Conservation (phyloP, 2,797 vertebrate species). For the Coreius guichenoti region DNA sequence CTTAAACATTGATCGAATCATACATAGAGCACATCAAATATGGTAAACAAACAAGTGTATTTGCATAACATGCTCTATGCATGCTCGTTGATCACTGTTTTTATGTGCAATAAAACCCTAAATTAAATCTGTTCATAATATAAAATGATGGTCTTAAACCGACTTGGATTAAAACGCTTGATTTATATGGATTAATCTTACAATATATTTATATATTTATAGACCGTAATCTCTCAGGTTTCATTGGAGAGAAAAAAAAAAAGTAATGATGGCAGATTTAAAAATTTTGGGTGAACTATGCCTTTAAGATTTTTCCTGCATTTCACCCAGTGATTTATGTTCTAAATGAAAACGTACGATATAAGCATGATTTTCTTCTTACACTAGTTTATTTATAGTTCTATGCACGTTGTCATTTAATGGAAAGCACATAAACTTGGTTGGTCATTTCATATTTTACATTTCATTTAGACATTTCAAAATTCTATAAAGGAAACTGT, state of each 20-base stretch:
- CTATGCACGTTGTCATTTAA: slow-evolving; percentile 33
- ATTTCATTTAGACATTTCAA: slow-evolving; percentile 53
- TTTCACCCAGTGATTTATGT: background rate
- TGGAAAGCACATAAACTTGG: slow-evolving; percentile 45
- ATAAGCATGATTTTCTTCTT: background rate
- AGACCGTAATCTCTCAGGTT: background rate
- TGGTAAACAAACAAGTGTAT: background rate
- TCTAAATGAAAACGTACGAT: background rate
- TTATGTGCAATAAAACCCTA: background rate
- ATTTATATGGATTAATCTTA: background rate
- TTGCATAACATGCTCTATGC: no score
- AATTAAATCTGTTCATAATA: background rate
- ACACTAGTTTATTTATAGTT: slow-evolving; percentile 56
- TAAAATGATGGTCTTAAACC: background rate
- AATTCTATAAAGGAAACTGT: slow-evolving; percentile 58
- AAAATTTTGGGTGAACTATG: background rate
- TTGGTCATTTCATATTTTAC: slow-evolving; percentile 16
- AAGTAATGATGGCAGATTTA: background rate
- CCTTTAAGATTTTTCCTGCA: background rate
- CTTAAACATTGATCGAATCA: background rate
- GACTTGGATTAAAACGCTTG: background rate
- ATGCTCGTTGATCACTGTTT: background rate
- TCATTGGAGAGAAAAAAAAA: background rate
- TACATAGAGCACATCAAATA: background rate
- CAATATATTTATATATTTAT: background rate